Conservation (phyloP, 2,888 invertebrate species). For the Priapulus caudatus region DNA sequence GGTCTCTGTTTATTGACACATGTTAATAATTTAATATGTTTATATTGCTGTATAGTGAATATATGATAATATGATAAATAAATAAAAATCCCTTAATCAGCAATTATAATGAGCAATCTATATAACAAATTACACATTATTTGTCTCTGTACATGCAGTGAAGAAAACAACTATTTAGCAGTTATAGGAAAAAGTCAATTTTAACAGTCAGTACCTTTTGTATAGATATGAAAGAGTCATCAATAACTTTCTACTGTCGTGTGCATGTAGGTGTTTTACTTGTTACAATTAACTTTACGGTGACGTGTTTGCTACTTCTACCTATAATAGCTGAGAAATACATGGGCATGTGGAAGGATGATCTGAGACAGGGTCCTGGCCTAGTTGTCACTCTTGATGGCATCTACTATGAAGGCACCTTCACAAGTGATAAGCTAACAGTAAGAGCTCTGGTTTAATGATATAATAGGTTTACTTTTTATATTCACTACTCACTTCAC, state of each 20-base stretch:
- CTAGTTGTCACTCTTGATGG: conserved; percentile 76
- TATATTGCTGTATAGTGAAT: background rate
- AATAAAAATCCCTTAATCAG: too few species aligned
- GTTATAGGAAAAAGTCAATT: background rate
- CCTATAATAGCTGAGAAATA: conserved; percentile 60
- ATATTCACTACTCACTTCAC: conserved; percentile 6
- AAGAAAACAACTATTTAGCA: too few species aligned
- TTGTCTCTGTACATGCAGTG: too few species aligned
- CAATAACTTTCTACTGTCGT: too few species aligned
- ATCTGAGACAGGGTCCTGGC: conserved; percentile 68
- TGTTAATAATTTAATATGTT: conserved; percentile 10
- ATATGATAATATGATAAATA: too few species aligned
- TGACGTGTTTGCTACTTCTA: background rate
- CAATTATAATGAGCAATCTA: background rate
- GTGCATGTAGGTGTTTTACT: too few species aligned
- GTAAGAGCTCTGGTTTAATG: conserved; percentile 42
- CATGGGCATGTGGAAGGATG: conserved; percentile 74
- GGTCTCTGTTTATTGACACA: too few species aligned
- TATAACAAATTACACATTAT: too few species aligned
- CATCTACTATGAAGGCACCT: conserved; percentile 78
- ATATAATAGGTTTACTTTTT: conserved; percentile 1
- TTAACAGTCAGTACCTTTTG: background rate
- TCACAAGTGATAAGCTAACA: conserved; percentile 61
- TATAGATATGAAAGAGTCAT: too few species aligned
- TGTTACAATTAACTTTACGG: conserved; percentile 7